Conservation (phyloP, 92 coral and sea anemone species). For the Montipora capitata region DNA sequence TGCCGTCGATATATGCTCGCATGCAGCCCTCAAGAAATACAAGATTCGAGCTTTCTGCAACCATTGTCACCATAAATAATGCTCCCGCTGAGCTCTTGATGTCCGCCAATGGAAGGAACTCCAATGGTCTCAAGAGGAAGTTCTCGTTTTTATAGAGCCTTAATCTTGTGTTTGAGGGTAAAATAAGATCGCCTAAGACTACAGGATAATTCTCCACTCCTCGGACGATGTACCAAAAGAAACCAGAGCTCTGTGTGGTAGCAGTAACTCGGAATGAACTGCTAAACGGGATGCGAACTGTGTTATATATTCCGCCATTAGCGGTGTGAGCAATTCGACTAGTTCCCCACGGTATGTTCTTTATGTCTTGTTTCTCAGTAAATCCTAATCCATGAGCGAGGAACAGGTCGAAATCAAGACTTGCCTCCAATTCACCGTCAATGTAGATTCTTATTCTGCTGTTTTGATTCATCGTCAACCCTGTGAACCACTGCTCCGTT, state of each 20-base stretch:
- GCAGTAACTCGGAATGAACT: conserved; percentile 50
- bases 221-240: conserved; percentile 57
- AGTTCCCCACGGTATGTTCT: conserved; percentile 50
- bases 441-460: too few relatives aligned
- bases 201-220: conserved; percentile 53
- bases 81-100: conserved; percentile 41
- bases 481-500: conserved; percentile 65
- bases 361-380: too few relatives aligned
- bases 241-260: neutral
- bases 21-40: conserved; percentile 63
- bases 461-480: too few relatives aligned
- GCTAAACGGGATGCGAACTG: conserved; percentile 61
- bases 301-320: conserved; percentile 47
- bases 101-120: conserved; percentile 44
- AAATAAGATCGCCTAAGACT: conserved; percentile 32
- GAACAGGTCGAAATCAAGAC: too few relatives aligned
- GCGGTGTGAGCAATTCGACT: conserved; percentile 58
- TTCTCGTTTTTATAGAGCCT: conserved; percentile 38
- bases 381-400: too few relatives aligned
- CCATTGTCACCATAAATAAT: conserved; percentile 60
- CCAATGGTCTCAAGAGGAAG: conserved; percentile 35
- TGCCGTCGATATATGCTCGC: conserved; percentile 61
- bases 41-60: conserved; percentile 14
- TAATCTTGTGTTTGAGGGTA: conserved; percentile 47
- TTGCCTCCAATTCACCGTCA: too few relatives aligned